A percentile compares a stretch with the other conserved stretches of the same genome.
These are phyloP conservation scores for Meghimatium bilineatum DNA, from an alignment of 2,888 invertebrate genomes.

Conservation along the genomic window DNA sequence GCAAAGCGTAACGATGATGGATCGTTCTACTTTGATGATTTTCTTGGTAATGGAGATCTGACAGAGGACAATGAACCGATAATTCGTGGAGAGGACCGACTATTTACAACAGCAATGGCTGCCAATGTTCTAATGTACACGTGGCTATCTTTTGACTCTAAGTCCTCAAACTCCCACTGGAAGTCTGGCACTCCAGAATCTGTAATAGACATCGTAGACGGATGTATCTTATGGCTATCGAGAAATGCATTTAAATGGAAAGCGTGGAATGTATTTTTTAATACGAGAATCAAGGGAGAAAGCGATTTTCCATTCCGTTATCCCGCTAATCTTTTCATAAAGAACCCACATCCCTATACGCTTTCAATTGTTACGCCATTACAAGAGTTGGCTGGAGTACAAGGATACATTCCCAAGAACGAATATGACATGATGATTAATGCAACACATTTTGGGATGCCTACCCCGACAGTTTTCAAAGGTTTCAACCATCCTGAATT, in stretches of 20 bases:
- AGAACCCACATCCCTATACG: not conserved
- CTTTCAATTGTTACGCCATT: not conserved
- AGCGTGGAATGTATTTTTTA: conserved; percentile 26
- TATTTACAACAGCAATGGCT: conserved; percentile 69
- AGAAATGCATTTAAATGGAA: not conserved
- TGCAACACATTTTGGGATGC: not conserved
- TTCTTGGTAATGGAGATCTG: conserved; percentile 18
- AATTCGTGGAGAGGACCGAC: conserved; percentile 61
- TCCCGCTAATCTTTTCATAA: conserved; percentile 8
- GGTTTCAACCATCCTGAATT: not conserved
- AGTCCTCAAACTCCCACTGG: conserved; percentile 57
- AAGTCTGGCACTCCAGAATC: conserved; percentile 8
- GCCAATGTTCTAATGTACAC: conserved; percentile 65
- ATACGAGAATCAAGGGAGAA: not conserved
- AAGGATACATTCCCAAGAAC: not conserved
- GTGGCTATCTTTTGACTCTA: conserved; percentile 63
- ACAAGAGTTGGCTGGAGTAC: not conserved
- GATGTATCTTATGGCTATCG: not conserved
- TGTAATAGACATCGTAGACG: not conserved
- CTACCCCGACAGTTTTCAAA: not conserved
- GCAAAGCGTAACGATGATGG: not conserved
- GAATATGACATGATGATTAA: conserved; percentile 18
- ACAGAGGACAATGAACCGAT: not conserved
- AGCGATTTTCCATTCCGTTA: not conserved
- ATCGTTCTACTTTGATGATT: not conserved